Base-by-base conservation (phyloP, 2,888 invertebrate species). In the Ypsolopha scabrella region DNA sequence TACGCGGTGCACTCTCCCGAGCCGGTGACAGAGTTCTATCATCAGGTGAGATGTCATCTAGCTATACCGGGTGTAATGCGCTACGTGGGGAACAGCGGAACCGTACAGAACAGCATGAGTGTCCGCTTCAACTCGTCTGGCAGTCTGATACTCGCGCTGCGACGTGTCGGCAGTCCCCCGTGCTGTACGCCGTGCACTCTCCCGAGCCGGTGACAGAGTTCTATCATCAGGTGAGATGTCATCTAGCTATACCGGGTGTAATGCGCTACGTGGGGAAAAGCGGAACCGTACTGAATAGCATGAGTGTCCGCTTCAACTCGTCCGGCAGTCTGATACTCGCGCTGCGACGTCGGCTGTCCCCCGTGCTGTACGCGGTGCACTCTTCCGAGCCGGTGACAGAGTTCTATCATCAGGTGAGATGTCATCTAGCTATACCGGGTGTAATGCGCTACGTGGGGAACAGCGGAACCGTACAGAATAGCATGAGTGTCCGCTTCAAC, bases 401-500 rank as follows among this genome's bases (percentile, higher is more conserved):
- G 74, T 97, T 98, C 79, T 94, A 96, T 72, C 95, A 97, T 72
- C 90, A 92, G 47, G 92, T 48, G 7, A n/a, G 41, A 24, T 24
- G 24, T 24, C 24, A 24, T 24, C 24, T 24, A 24, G 24, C 24
- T 24, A 24, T 24, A 24, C 24, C 24, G 24, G 24, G 24, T 24
- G 80, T 93, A 7, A 75, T 94, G 50, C 90, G 91, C 57, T 95
- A 94, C 67, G 88, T 90, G 38, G 86, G 88, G 53, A 88, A 88
- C 56, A 89, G 89, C 50, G 89, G 91, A 41, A 75, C 87, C 0
- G 71, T 80, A 3, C 92, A 93, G 61, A 94, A 94, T 72, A 93
- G 95, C 64, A 98, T 97, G 93, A 95, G 94, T 67, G 97, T 96
- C 1, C 89, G 95, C n/a, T 96, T 97, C 75, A 95, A 96, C 75